Base-by-base conservation (phyloP, 2,888 invertebrate genomes). In the Masnerella sp. region DNA sequence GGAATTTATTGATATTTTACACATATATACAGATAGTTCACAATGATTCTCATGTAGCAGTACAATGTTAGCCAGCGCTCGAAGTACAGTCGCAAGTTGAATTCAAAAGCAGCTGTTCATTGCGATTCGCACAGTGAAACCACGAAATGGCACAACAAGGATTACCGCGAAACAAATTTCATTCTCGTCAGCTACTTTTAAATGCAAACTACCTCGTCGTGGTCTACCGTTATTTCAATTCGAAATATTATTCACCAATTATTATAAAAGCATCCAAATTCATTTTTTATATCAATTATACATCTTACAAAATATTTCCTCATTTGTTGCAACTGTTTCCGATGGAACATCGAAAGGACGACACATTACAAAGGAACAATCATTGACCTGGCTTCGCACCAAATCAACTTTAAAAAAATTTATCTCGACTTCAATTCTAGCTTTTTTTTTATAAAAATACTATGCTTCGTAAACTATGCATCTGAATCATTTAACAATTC, bases 1-100 rank as follows among this genome's bases (percentile, higher is more conserved):
- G n/a, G 38, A 38, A 34, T 69, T 69, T 61, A 61, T 69, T 69
- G 15, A 11, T 68, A 68, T 59, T 69, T 45, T 69, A 61, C 69
- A 69, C 25, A 18, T 69, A 61, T 69, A 69, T 69, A 69, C 69
- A 69, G 54, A 69, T 2, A 59, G 45, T 59, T 68, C 59, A 68
- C 43, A 59, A 52, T 52, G 49, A 52, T 68, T 68, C 15, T 34
- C 40, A 68, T 61, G 18, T 49, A 69, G 54, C 18, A 61, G 45
- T 54, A 43, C 30, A 69, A 52, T 54, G 54, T 59, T 30, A 52
- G 42, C 52, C 58, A 51, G 17, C 20, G 49, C 25, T 59, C 17
- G 30, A 68, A 42, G 43, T 58, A 58, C 36, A 51, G 36, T 43
- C 22, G 17, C 42, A 61, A 61, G 42, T 61, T 69, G 54, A 54